phyloP scores from a whole-genome alignment of 2,797 vertebrate species.

The Chiloscyllium punctatum region DNA sequence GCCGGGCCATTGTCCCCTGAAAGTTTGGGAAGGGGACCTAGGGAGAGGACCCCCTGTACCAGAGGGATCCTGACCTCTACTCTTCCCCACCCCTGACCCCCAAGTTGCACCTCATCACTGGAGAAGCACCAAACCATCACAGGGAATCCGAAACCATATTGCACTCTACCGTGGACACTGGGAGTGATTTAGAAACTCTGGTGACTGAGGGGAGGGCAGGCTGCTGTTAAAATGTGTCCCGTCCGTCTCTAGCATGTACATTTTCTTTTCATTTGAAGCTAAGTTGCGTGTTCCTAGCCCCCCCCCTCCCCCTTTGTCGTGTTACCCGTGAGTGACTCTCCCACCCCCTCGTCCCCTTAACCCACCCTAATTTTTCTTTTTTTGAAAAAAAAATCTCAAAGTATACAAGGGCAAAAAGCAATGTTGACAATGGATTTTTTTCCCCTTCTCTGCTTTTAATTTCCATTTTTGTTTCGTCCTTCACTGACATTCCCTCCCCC shows the following conservation, averaged over 20 bases:
- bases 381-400: too few relatives aligned
- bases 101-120: too few relatives aligned
- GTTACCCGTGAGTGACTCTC: neutral
- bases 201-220: neutral
- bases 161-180: neutral
- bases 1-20: too few relatives aligned
- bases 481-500: neutral
- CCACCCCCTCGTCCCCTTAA: neutral
- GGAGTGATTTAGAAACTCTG: too few relatives aligned
- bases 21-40: too few relatives aligned
- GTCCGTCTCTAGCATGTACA: neutral
- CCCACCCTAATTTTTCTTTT: neutral
- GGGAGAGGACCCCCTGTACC: too few relatives aligned
- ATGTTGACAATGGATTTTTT: neutral
- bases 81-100: too few relatives aligned
- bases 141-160: too few relatives aligned
- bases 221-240: neutral
- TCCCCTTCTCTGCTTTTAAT: neutral
- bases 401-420: neutral
- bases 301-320: neutral
- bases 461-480: neutral
- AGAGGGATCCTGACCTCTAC: too few relatives aligned
- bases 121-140: neutral
- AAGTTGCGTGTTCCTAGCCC: neutral
- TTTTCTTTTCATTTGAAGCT: neutral